Percentiles rank a stretch among this genome's conserved stretches.
Evolutionary conservation across 2,797 vertebrate genomes (phyloP).

Genomic region (Clamator glandarius): DNA sequence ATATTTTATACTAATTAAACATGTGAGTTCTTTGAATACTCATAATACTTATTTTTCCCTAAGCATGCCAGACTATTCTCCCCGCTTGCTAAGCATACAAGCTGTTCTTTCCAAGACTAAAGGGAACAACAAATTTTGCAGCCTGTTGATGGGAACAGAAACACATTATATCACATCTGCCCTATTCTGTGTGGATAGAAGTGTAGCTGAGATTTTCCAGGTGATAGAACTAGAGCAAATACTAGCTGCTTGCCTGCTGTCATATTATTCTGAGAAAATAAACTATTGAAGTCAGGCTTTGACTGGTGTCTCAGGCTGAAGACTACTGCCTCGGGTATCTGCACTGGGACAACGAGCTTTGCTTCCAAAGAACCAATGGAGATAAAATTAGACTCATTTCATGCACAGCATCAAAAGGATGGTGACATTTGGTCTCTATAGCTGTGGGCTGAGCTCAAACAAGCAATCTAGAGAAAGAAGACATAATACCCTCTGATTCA

Average conservation of each 20-base stretch:
- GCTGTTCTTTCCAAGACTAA: not conserved
- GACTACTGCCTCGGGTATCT: not conserved
- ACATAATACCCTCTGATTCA: not conserved
- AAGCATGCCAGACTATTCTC: not conserved
- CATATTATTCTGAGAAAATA: not conserved
- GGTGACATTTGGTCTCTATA: not conserved
- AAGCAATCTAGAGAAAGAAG: not conserved
- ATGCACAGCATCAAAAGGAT: not conserved
- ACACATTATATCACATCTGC: not conserved
- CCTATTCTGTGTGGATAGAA: not conserved
- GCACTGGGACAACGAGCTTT: not conserved
- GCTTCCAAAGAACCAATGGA: not conserved
- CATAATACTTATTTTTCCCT: not conserved
- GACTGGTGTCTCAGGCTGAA: not conserved
- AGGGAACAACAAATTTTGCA: not conserved
- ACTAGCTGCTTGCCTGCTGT: not conserved
- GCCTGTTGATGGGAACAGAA: not conserved
- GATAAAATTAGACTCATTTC: not conserved
- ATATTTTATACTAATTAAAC: not conserved
- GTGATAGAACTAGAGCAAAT: not conserved
- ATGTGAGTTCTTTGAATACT: not conserved
- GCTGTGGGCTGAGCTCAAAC: not conserved
- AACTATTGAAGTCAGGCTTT: not conserved
- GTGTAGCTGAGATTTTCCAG: not conserved
- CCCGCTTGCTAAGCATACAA: not conserved